Percentiles rank a stretch among this genome's conserved stretches.
Evolutionary conservation across 2,888 invertebrate genomes (phyloP).

Genomic region (Drosophila mercatorum): DNA sequence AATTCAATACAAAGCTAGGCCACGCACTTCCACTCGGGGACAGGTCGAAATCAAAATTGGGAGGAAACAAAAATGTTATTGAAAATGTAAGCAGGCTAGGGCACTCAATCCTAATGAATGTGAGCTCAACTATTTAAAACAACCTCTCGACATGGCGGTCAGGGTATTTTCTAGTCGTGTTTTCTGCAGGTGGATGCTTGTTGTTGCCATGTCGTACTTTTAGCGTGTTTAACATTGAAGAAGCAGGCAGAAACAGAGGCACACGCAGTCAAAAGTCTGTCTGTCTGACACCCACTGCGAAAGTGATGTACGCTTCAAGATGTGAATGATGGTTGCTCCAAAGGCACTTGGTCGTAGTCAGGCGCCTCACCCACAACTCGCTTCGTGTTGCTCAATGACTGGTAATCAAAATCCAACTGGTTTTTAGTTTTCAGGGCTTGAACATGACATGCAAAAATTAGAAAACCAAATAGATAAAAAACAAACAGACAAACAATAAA

Average conservation of each 20-base stretch:
- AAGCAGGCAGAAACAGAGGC: background rate
- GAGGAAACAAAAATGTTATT: background rate
- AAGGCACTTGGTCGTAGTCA: background rate
- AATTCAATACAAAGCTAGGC: background rate
- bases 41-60: background rate
- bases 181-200: background rate
- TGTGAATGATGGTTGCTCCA: background rate
- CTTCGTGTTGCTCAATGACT: background rate
- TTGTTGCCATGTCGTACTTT: background rate
- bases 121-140: background rate
- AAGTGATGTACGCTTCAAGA: background rate
- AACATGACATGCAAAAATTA: constrained; percentile 16
- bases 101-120: background rate
- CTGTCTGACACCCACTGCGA: background rate
- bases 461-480: no score
- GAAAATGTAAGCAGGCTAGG: background rate
- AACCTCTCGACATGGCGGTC: background rate
- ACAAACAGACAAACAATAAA: background rate
- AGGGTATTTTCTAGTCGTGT: no score
- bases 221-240: background rate
- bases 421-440: background rate
- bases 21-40: background rate
- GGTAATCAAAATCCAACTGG: background rate
- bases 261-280: background rate
- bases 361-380: background rate